Evolutionary conservation across 2,888 invertebrate genomes (phyloP).

Genomic region (Axea sp.): DNA sequence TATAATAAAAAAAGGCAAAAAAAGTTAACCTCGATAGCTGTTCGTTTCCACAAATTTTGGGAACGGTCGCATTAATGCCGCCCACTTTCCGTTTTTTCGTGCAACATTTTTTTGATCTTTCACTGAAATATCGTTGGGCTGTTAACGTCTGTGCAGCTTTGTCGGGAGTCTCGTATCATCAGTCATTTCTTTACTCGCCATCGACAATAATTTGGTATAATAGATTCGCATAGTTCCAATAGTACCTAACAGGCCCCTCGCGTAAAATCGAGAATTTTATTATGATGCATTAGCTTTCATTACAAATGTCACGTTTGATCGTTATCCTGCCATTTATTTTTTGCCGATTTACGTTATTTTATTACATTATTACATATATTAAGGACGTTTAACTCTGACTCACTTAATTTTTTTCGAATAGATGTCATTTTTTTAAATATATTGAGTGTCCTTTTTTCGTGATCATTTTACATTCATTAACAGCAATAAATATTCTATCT

Average conservation of each 20-base stretch:
- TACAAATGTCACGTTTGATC: constrained; percentile 65
- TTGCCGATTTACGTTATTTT: constrained; percentile 41
- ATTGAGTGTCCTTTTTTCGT: constrained; percentile 9
- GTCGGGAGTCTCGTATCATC: constrained; percentile 71
- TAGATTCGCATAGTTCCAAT: constrained; percentile 69
- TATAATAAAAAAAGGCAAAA: constrained; percentile 29
- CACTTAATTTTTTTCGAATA: constrained; percentile 23
- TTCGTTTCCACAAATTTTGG: constrained; percentile 71
- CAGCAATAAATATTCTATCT: neutral
- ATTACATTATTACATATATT: constrained; percentile 52
- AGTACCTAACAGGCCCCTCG: constrained; percentile 65
- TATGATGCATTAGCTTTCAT: constrained; percentile 76
- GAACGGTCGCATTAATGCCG: constrained; percentile 76
- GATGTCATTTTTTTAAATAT: constrained; percentile 17
- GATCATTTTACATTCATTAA: constrained; percentile 11
- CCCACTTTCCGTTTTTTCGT: constrained; percentile 71
- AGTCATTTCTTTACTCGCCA: constrained; percentile 71
- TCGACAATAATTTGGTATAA: constrained; percentile 73
- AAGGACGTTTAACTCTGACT: constrained; percentile 11
- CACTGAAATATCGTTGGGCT: constrained; percentile 71
- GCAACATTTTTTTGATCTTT: constrained; percentile 63
- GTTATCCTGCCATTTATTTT: constrained; percentile 42
- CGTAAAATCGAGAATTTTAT: constrained; percentile 76
- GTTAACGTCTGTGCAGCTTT: constrained; percentile 67
- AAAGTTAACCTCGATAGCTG: constrained; percentile 34